Evolutionary conservation across 2,113 vertebrate species (phyloP), one percentile per base, ranked within the genome.

Genomic region (Pyrgilauda ruficollis): DNA sequence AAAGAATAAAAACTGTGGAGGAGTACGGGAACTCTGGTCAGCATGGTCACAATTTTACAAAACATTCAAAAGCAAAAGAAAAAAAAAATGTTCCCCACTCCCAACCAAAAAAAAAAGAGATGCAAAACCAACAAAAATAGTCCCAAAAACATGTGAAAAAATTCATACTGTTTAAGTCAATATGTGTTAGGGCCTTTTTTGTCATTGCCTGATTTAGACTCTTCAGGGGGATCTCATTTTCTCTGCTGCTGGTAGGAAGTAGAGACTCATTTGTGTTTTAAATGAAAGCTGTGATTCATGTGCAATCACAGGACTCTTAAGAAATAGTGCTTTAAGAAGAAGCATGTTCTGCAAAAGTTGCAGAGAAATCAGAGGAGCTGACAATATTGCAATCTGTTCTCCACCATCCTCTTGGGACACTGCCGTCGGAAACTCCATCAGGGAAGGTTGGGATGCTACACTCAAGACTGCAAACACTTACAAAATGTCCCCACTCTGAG

Each of bases 241-340:
- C 89, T 79, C 58, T 73, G 59, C 91, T 93, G 84, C 93, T 90
- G 84, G 75, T 84, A 73, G 70, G 81, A 95, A 93, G 91, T 75
- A 92, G 86, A 89, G 95, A 89, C 80, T 95, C 91, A 91, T 94
- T 92, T 96, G 94, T 92, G 94, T 95, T 96, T 93, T 96, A 96
- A 95, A 96, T 80, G 87, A 95, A 96, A 96, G 75, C 87, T 95
- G 95, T 94, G 87, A 95, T 94, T 93, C 91, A 87, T 74, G 84
- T 84, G 89, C 91, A 93, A 86, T 93, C 91, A 91, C 78, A 87
- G 67, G 84, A 89, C 50, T 92, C 90, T 84, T 62, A 70, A 82
- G 93, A 94, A 89, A 92, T 6, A 61, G 66, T 16, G 63, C 83
- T 93, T 80, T 81, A 86, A 90, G 85, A 66, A 90, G 90, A 93